phyloP scores from a whole-genome alignment of 2,113 vertebrate species.

The Trogon surrucura region DNA sequence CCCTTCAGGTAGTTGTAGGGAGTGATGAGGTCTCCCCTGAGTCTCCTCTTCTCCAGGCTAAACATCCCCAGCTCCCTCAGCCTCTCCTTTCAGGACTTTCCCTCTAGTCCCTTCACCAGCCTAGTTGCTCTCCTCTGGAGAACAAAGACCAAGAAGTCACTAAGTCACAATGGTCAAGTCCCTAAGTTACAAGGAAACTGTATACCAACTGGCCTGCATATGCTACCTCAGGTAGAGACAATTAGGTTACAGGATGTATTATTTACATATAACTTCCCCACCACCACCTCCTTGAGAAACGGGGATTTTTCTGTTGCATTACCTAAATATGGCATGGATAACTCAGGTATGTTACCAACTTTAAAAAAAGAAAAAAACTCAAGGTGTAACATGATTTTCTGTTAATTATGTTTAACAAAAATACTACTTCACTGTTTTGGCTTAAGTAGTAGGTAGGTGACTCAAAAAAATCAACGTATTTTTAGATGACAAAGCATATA shows the following conservation, averaged over 20 bases:
- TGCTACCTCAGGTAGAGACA: not conserved
- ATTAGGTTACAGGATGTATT: not conserved
- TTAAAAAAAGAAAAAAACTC: not conserved
- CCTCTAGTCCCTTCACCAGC: too few relatives aligned
- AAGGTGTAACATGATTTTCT: not conserved
- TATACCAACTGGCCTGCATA: not conserved
- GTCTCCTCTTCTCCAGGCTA: too few relatives aligned
- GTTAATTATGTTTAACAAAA: not conserved
- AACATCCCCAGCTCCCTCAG: too few relatives aligned
- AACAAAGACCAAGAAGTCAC: conserved; percentile 7
- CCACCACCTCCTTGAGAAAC: not conserved
- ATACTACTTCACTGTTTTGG: not conserved
- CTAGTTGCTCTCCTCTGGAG: too few relatives aligned
- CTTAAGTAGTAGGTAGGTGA: not conserved
- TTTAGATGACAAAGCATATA: not conserved
- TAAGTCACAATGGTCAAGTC: conserved; percentile 3
- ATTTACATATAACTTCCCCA: not conserved
- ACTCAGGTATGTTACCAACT: not conserved
- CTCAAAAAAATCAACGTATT: conserved; percentile 10
- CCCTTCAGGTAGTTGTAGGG: too few relatives aligned
- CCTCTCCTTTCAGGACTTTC: too few relatives aligned
- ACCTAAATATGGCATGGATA: not conserved
- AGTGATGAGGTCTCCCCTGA: too few relatives aligned
- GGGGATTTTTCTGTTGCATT: not conserved
- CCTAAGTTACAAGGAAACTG: conserved; percentile 17